These are phyloP conservation scores for Panagrolaimus sp. DNA, from an alignment of 1,140 invertebrate genomes.

Conservation along the genomic window DNA sequence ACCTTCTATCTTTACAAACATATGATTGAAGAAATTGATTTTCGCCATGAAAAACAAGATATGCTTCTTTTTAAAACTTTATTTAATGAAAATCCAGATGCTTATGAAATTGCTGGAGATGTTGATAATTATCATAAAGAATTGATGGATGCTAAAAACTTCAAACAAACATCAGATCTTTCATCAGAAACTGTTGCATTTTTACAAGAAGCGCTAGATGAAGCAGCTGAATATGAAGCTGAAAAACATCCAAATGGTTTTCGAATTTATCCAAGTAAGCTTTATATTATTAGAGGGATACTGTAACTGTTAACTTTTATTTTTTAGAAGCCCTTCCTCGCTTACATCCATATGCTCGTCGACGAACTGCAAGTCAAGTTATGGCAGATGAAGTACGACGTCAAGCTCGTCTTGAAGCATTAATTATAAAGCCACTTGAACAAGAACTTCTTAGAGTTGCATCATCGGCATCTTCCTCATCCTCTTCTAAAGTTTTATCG, in stretches of 20 bases:
- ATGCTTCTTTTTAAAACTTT: background rate
- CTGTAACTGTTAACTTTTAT: background rate
- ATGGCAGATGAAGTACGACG: background rate
- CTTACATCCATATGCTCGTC: background rate
- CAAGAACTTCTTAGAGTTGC: too few relatives aligned
- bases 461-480: too few relatives aligned
- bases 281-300: background rate
- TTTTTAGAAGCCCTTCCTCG: background rate
- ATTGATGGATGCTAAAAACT: background rate
- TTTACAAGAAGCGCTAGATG: background rate
- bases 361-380: background rate
- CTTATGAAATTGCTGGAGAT: conserved; percentile 12
- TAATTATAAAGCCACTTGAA: background rate
- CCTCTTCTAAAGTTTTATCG: too few relatives aligned
- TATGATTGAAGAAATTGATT: background rate
- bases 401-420: background rate
- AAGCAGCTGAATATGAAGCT: background rate
- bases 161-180: background rate
- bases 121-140: background rate
- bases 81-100: background rate
- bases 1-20: conserved; percentile 4
- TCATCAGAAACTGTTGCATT: background rate
- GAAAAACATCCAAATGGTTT: conserved; percentile 1
- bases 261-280: background rate
- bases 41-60: background rate